These are phyloP conservation scores for Heliconius himera DNA, from an alignment of 1,140 invertebrate genomes.

Conservation along the genomic window DNA sequence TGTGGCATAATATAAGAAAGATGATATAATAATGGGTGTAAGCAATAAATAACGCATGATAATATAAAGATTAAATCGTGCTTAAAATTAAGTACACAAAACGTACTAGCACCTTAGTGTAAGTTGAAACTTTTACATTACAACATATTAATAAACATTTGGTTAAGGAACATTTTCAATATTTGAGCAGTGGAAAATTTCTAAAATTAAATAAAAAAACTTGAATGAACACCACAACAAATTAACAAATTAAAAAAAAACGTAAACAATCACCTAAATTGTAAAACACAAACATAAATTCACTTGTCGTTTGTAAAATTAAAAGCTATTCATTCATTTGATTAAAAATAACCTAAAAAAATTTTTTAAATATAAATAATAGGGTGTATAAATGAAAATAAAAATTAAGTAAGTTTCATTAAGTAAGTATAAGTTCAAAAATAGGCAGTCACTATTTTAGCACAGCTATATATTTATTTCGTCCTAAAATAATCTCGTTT, in stretches of 20 bases:
- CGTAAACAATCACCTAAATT: background rate
- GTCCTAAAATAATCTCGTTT: conserved; percentile 14
- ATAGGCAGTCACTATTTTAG: conserved; percentile 15
- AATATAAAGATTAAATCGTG: conserved; percentile 19
- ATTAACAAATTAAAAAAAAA: background rate
- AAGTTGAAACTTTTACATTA: conserved; percentile 14
- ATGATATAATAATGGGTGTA: conserved; percentile 21
- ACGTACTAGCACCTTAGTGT: conserved; percentile 43
- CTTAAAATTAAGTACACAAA: conserved; percentile 53
- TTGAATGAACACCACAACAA: conserved; percentile 19
- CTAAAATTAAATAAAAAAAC: background rate
- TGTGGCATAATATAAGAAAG: background rate
- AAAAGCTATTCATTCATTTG: conserved; percentile 19
- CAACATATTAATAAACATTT: conserved; percentile 8
- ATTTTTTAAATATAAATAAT: background rate
- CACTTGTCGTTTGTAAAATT: conserved; percentile 55
- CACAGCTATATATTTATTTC: background rate
- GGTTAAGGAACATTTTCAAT: conserved; percentile 20
- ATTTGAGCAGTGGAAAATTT: conserved; percentile 29
- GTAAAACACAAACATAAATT: conserved; percentile 16
- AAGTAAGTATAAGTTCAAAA: conserved; percentile 25
- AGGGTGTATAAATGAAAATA: background rate
- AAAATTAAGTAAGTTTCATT: background rate
- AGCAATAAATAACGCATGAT: conserved; percentile 27
- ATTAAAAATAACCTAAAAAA: conserved; percentile 18